A percentile compares a stretch with the other conserved stretches of the same genome.
Evolutionary conservation across 2,113 vertebrate species (phyloP).

Genomic region (Onychorhynchus coronatus): DNA sequence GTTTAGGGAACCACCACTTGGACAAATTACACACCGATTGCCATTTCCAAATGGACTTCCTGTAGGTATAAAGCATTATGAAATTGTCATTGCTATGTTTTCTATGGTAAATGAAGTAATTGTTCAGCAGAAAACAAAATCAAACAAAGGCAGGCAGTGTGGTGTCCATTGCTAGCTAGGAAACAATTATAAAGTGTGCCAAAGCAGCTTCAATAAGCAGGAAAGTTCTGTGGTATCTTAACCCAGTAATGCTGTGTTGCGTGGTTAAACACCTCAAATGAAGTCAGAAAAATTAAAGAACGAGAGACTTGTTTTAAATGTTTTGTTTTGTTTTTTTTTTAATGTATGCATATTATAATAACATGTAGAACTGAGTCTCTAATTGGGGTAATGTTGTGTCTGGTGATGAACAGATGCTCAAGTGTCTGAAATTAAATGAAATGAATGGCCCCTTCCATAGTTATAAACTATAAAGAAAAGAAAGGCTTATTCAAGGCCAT

Average conservation of each 20-base stretch:
- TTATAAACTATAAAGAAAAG: not conserved
- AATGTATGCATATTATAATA: accelerated
- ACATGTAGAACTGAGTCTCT: not conserved
- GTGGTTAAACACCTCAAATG: not conserved
- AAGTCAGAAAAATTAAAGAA: not conserved
- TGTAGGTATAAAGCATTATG: not conserved
- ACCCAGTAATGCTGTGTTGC: not conserved
- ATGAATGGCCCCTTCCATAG: not conserved
- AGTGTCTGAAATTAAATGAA: not conserved
- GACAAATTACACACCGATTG: not conserved
- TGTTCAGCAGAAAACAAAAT: not conserved
- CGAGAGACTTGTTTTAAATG: not conserved
- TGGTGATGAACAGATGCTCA: not conserved
- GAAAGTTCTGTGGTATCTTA: not conserved
- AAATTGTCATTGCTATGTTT: not conserved
- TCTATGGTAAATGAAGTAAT: not conserved
- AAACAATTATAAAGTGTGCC: not conserved
- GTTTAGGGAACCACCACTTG: not conserved
- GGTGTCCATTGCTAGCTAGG: not conserved
- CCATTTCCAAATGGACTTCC: not conserved
- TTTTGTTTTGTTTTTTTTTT: not conserved
- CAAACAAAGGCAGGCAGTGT: not conserved
- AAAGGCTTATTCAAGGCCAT: not conserved
- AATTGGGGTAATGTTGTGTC: not conserved
- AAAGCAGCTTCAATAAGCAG: not conserved